Percentiles rank a stretch among this genome's conserved stretches.
Evolutionary conservation across 2,113 vertebrate species (phyloP).

Genomic region (Corythornis vintsioides): DNA sequence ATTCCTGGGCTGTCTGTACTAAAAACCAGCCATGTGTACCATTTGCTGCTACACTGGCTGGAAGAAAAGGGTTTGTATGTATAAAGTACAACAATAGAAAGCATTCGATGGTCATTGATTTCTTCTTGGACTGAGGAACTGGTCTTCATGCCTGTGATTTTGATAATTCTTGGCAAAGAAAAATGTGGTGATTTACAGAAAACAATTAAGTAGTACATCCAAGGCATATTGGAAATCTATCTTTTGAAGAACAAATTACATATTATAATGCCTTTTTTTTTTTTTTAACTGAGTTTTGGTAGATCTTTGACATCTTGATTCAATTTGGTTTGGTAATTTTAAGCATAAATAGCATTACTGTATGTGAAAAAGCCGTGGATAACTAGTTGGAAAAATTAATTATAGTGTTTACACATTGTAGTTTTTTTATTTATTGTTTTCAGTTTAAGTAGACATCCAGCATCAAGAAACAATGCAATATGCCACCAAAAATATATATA

Average conservation of each 20-base stretch:
- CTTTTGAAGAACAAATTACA: constrained; percentile 3
- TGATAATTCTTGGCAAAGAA: constrained; percentile 15
- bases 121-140: not conserved
- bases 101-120: constrained; percentile 20
- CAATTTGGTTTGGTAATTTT: constrained; percentile 12
- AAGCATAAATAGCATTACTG: not conserved
- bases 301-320: constrained; percentile 17
- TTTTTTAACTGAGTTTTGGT: not conserved
- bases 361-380: not conserved
- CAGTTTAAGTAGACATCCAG: not conserved
- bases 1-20: not conserved
- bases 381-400: not conserved
- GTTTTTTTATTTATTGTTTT: not conserved
- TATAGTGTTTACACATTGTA: not conserved
- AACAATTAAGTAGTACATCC: not conserved
- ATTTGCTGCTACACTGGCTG: not conserved
- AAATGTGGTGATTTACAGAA: constrained; percentile 16
- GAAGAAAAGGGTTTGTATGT: not conserved
- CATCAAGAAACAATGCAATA: not conserved
- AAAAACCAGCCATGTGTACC: not conserved
- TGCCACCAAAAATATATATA: not conserved
- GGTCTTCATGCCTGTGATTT: not conserved
- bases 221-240: constrained; percentile 8
- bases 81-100: constrained; percentile 16
- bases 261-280: not conserved